Evolutionary conservation across 2,888 invertebrate species (phyloP).

Genomic region (Hydroisotoma schaefferi): DNA sequence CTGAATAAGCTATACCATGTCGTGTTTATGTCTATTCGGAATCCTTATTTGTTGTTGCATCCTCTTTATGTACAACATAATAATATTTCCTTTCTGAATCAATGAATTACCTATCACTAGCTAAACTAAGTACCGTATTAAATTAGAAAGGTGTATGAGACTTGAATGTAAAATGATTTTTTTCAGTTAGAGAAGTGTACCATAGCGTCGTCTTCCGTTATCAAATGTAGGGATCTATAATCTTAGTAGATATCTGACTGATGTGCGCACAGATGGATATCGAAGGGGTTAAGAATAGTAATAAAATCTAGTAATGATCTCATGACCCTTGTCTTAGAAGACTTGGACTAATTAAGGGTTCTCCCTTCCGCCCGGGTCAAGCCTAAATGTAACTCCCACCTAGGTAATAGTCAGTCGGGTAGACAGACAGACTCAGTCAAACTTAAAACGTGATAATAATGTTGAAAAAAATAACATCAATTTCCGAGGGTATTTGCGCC

Average conservation of each 20-base stretch:
- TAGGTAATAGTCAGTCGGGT: too few relatives aligned
- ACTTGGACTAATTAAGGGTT: conserved; percentile 34
- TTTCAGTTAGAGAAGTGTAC: too few relatives aligned
- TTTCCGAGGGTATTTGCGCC: too few relatives aligned
- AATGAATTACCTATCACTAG: neutral
- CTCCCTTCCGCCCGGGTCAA: conserved; percentile 35
- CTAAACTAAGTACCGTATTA: neutral
- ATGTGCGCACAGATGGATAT: conserved; percentile 34
- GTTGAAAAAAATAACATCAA: too few relatives aligned
- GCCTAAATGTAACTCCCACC: too few relatives aligned
- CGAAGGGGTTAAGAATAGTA: conserved; percentile 21
- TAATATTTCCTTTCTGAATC: neutral
- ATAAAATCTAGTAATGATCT: conserved; percentile 10
- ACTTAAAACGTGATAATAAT: too few relatives aligned
- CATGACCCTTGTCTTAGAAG: conserved; percentile 18
- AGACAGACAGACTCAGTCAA: too few relatives aligned
- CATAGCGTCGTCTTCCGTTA: too few relatives aligned
- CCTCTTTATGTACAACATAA: too few relatives aligned
- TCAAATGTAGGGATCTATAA: neutral
- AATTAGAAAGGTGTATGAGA: neutral
- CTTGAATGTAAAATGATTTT: conserved; percentile 7
- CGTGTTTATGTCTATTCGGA: too few relatives aligned
- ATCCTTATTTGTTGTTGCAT: too few relatives aligned
- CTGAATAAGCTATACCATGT: too few relatives aligned
- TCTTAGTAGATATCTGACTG: neutral